phyloP scores from a whole-genome alignment of 2,888 invertebrate genomes.

The Trichacis sp. region DNA sequence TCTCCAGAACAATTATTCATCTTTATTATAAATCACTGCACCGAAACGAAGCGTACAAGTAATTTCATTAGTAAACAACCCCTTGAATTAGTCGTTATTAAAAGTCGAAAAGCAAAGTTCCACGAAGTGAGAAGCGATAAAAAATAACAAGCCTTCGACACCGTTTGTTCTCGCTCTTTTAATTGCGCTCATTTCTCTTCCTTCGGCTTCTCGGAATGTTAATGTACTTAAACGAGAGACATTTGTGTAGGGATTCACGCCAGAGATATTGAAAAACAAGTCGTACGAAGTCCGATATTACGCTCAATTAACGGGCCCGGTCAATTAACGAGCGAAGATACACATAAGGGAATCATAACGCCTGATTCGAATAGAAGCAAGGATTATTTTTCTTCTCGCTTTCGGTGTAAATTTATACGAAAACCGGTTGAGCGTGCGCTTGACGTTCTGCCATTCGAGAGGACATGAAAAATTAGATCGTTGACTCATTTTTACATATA shows the following conservation, averaged over 20 bases:
- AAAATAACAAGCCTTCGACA: not conserved
- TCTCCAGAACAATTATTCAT: too few species aligned
- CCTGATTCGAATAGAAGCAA: conserved; percentile 15
- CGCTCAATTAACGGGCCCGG: conserved; percentile 21
- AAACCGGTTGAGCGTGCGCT: conserved; percentile 25
- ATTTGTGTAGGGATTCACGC: conserved; percentile 4
- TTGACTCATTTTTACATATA: too few species aligned
- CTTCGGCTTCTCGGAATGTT: not conserved
- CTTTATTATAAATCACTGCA: too few species aligned
- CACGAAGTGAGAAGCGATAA: not conserved
- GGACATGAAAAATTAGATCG: conserved; percentile 24
- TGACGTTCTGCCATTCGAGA: too few species aligned
- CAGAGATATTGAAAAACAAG: conserved; percentile 10
- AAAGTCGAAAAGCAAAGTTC: not conserved
- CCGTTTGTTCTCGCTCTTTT: conserved; percentile 5
- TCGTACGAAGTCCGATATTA: conserved; percentile 13
- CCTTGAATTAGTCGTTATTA: conserved; percentile 3
- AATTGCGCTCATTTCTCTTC: conserved; percentile 1
- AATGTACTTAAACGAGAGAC: conserved; percentile 5
- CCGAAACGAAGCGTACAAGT: too few species aligned
- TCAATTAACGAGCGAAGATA: conserved; percentile 15
- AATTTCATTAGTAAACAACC: too few species aligned
- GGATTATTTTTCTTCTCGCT: not conserved
- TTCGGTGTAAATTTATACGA: conserved; percentile 1
- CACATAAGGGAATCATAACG: conserved; percentile 19